phyloP scores from a whole-genome alignment of 2,113 vertebrate species.

The Oreochromis spilurus region DNA sequence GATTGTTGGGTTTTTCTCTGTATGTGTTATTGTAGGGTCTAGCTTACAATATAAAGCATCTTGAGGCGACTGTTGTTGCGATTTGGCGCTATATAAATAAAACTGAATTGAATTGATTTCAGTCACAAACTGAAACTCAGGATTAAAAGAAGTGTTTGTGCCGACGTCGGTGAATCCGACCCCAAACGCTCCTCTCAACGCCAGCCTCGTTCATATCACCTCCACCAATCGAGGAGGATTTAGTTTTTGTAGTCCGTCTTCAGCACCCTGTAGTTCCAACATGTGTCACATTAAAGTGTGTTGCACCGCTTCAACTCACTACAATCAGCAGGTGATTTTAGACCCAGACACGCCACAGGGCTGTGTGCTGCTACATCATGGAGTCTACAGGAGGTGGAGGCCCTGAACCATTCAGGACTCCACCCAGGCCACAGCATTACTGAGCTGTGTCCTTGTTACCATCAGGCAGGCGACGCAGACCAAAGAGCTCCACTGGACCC shows the following conservation, averaged over 20 bases:
- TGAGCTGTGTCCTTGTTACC: background rate
- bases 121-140: background rate
- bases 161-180: fast-evolving
- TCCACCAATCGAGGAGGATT: background rate
- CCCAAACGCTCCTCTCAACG: background rate
- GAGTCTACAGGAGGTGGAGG: background rate
- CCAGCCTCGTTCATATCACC: background rate
- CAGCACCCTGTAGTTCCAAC: background rate
- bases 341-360: background rate
- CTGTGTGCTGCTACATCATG: background rate
- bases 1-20: no score
- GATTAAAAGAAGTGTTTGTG: background rate
- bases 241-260: background rate
- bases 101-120: background rate
- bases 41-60: no score
- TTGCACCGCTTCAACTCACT: background rate
- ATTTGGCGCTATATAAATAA: no score
- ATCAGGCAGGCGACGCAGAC: background rate
- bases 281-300: fast-evolving
- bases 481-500: background rate
- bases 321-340: background rate
- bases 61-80: no score
- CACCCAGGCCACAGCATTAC: background rate
- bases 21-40: no score
- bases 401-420: background rate